phyloP scores from a whole-genome alignment of 2,113 vertebrate species.

The Hypocryptadius cinnamomeus region DNA sequence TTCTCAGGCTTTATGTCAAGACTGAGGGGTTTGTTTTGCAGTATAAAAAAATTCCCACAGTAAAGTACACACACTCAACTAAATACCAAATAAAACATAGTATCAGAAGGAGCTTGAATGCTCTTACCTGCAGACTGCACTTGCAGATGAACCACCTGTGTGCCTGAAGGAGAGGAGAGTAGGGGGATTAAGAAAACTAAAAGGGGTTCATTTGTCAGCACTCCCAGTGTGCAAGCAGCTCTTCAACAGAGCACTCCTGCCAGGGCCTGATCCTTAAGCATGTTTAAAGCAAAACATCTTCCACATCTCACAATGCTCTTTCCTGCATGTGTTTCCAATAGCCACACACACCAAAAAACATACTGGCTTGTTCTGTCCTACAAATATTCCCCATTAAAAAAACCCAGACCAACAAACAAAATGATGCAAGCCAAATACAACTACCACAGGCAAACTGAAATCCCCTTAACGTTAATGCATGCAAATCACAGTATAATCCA shows the following conservation, averaged over 20 bases:
- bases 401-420: background rate
- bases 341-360: background rate
- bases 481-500: background rate
- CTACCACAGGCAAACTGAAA: background rate
- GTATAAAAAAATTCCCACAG: background rate
- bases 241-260: background rate
- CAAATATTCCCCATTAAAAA: background rate
- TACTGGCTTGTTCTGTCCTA: background rate
- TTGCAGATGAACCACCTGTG: background rate
- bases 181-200: background rate
- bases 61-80: background rate
- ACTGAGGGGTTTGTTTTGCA: background rate
- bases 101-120: background rate
- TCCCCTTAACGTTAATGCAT: background rate
- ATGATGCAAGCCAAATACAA: background rate
- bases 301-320: background rate
- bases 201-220: background rate
- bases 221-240: background rate
- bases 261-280: background rate
- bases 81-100: background rate
- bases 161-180: background rate
- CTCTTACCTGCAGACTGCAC: background rate
- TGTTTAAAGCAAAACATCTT: background rate
- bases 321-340: background rate
- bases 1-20: background rate